A percentile compares a stretch with the other conserved stretches of the same genome.
phyloP scores from a whole-genome alignment of 1,140 invertebrate genomes.

The Drosophila saltans region DNA sequence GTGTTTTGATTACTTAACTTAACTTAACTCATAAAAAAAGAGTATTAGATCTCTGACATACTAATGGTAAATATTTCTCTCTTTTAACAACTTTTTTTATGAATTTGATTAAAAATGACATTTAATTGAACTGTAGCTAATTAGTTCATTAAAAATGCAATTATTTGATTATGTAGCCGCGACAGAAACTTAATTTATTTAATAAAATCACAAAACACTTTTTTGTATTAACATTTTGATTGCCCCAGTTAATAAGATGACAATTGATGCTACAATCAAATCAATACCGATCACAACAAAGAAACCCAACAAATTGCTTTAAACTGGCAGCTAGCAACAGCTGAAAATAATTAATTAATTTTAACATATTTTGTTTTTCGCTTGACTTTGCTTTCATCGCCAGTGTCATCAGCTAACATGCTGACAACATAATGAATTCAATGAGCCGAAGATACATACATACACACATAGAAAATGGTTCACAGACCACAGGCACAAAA shows the following conservation, averaged over 20 bases:
- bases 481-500: conserved; percentile 36
- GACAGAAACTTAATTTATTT: neutral
- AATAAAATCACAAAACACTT: conserved; percentile 7
- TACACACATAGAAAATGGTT: conserved; percentile 47
- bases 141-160: neutral
- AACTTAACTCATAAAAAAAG: too few relatives aligned
- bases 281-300: neutral
- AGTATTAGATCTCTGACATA: neutral
- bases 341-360: conserved; percentile 71
- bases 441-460: conserved; percentile 32
- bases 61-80: neutral
- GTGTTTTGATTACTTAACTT: too few relatives aligned
- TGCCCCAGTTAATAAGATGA: neutral
- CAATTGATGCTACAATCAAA: neutral
- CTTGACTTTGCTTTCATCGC: conserved; percentile 15
- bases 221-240: neutral
- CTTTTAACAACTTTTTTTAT: neutral
- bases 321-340: conserved; percentile 27
- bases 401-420: conserved; percentile 31
- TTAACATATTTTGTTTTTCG: conserved; percentile 25
- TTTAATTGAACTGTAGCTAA: neutral
- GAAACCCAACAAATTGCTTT: conserved; percentile 21
- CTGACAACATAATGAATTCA: conserved; percentile 76
- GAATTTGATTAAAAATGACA: neutral
- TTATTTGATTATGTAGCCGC: neutral